Percentiles rank a stretch among this genome's conserved stretches.
Conservation (phyloP, 2,113 vertebrate genomes). For the Oreamnos americanus region DNA sequence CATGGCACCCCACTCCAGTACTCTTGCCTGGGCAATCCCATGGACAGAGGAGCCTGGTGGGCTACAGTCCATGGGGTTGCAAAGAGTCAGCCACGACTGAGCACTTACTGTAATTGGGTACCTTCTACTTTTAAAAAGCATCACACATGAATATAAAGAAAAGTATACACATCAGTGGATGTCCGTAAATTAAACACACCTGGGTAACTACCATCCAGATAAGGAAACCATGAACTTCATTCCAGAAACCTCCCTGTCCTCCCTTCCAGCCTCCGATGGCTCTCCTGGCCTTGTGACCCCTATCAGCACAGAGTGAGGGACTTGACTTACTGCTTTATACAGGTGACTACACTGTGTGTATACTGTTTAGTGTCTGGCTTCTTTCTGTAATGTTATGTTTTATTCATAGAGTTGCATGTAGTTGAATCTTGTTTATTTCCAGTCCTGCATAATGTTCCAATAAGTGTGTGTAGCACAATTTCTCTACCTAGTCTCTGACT, state of each 20-base stretch:
- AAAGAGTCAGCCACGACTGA: not conserved
- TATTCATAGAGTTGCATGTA: not conserved
- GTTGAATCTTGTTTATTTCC: not conserved
- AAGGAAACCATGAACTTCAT: not conserved
- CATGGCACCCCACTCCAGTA: not conserved
- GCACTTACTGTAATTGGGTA: too few relatives aligned
- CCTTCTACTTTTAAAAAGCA: not conserved
- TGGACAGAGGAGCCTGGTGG: not conserved
- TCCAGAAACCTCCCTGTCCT: not conserved
- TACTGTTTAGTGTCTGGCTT: not conserved
- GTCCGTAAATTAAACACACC: not conserved
- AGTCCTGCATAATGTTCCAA: not conserved
- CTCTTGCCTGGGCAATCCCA: not conserved
- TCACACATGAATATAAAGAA: not conserved
- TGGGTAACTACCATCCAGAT: too few relatives aligned
- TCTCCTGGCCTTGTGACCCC: not conserved
- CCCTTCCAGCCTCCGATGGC: too few relatives aligned
- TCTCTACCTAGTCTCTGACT: not conserved
- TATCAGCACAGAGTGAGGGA: too few relatives aligned
- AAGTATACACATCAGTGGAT: not conserved
- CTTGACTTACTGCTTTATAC: not conserved
- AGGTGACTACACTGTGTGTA: too few relatives aligned
- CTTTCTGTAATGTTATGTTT: not conserved
- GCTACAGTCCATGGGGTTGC: not conserved
- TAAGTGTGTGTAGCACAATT: not conserved